Base-by-base conservation (phyloP, 2,888 invertebrate species). In the Caenorhabditis panamensis region DNA sequence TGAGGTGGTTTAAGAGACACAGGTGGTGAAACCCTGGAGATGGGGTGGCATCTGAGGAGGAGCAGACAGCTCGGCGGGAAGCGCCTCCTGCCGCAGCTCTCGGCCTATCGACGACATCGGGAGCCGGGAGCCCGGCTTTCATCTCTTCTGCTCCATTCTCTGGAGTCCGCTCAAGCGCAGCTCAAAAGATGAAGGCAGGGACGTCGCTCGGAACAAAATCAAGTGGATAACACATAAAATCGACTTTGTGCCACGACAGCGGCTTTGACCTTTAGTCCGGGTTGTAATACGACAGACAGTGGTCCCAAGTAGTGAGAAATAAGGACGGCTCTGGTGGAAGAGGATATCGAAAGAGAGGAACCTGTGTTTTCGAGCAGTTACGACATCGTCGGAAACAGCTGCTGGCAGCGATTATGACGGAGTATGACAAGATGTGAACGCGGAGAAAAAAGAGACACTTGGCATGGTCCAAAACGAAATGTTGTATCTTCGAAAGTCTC, bases 161-260 rank as follows among this genome's bases (percentile, higher is more conserved):
- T 64, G 73, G 58, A 64, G 64, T 58, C 51, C 53, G 73, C 62
- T 54, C 62, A 69, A 62, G 62, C 71, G 20, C 62, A 28, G 71
- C 73, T 73, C 73, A 66, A 73, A 73, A 73, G 73, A 73, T 73
- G 64, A 66, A 61, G 53, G 24, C 20, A 54, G 66, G 64, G 75
- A 75, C 61, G 44, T 24, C 58, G 49, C 59, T 61, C 53, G 37
- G 66, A 66, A 75, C 75, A 61, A 75, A 75, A 75, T 75, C 75
- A 75, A 66, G 75, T 66, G 61, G 75, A 66, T 75, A 75, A 66
- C 75, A 75, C 75, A 75, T 75, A 75, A 66, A 75, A 75, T 61
- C 66, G 75, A 75, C 75, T 59, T 47, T 66, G 66, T 75, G 75
- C 59, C 51, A 31, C 44, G 53, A 53, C 66, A 53, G 54, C 66